phyloP scores from a whole-genome alignment of 2,888 invertebrate genomes.

The Trichopoda pennipes region DNA sequence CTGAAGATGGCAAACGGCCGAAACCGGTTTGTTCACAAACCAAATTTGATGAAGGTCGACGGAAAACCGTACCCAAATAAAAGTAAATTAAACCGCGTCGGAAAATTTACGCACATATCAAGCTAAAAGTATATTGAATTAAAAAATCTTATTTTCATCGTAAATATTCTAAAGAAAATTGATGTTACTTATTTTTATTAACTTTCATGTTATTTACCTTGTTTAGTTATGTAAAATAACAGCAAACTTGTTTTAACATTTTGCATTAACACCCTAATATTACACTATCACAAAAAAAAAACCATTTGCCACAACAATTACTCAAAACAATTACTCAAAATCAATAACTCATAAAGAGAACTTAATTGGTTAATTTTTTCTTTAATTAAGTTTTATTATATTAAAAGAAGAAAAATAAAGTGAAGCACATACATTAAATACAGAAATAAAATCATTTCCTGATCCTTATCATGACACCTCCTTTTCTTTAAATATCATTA shows the following conservation, averaged over 20 bases:
- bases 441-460: slow-evolving; percentile 61
- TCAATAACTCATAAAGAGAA: neutral
- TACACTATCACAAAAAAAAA: neutral
- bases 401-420: neutral
- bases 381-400: slow-evolving; percentile 11
- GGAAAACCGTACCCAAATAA: too few relatives aligned
- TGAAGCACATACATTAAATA: neutral
- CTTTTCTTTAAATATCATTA: slow-evolving; percentile 67
- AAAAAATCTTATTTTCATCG: too few relatives aligned
- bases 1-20: too few relatives aligned
- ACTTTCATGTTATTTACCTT: neutral
- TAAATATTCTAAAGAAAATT: too few relatives aligned
- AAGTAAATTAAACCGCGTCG: too few relatives aligned
- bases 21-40: too few relatives aligned
- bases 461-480: slow-evolving; percentile 64
- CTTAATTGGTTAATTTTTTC: slow-evolving; percentile 17
- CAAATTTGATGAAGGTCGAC: too few relatives aligned
- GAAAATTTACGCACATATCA: too few relatives aligned
- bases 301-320: slow-evolving; percentile 11
- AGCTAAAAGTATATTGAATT: too few relatives aligned
- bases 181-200: too few relatives aligned
- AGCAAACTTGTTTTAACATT: neutral
- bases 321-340: neutral
- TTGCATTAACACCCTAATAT: slow-evolving; percentile 1
- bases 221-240: neutral